Base-by-base conservation (phyloP, 2,888 invertebrate genomes). In the Eilema griseolum region DNA sequence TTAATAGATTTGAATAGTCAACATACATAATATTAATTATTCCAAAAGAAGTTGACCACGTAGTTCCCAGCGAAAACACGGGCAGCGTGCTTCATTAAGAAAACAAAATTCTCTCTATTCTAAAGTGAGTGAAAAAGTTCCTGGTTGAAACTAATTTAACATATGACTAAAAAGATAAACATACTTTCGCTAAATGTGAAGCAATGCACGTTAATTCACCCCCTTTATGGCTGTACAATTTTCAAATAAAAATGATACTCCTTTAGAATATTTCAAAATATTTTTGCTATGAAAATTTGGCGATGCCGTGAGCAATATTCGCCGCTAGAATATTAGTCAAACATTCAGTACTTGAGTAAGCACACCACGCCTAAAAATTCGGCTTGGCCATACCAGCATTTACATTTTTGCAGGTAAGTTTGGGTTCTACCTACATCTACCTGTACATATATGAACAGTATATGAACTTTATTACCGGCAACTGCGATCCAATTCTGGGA, bases 341-440 rank as follows among this genome's bases (percentile, higher is more conserved):
- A n/a, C n/a, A 52, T 52, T 52, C 52, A n/a, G 20, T 52, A 52
- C 52, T 52, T 52, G n/a, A 52, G n/a, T 52, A 52, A 52, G 52
- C 52, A 52, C 7, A 52, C 52, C n/a, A n/a, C 52, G 52, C 52
- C 52, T n/a, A n/a, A 52, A 52, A 52, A 52, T 52, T 52, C 20
- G 5, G 8, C 52, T n/a, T 10, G 8, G n/a, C 52, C n/a, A n/a
- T 10, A 46, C 5, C 46, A 52, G 20, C 20, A 52, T 20, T 20
- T 52, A 52, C n/a, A 52, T 52, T n/a, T 52, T 2, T 10, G 52
- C n/a, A 52, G 52, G n/a, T n/a, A n/a, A 52, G 52, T n/a, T 52
- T 52, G 10, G 52, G n/a, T n/a, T 52, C 10, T 52, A 52, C 52
- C 52, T 52, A 52, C 52, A n/a, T n/a, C n/a, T 10, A 52, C 20